phyloP scores from a whole-genome alignment of 1,140 invertebrate species.

The Eriocheir sinensis region DNA sequence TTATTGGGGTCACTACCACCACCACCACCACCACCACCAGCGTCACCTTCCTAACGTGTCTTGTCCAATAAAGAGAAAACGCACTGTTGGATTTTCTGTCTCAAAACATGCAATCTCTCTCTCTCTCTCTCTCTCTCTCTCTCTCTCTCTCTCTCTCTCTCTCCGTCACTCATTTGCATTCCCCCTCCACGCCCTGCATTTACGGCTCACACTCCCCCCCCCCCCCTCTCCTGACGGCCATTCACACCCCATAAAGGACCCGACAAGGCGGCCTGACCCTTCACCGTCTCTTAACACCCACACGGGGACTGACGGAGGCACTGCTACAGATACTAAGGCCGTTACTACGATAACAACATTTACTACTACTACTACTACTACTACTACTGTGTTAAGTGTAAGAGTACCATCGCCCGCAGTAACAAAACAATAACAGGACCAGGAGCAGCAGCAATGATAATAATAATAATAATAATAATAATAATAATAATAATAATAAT shows the following conservation, averaged over 20 bases:
- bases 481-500: too few species aligned
- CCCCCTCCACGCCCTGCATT: neutral
- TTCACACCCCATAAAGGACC: neutral
- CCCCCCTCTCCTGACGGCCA: neutral
- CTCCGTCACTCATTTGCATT: neutral
- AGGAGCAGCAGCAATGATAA: too few species aligned
- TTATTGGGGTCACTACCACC: too few species aligned
- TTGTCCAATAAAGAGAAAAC: neutral
- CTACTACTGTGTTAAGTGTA: too few species aligned
- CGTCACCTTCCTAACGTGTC: too few species aligned
- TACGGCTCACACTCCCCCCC: neutral
- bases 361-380: conserved; percentile 15
- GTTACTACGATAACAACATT: too few species aligned
- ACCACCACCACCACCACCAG: too few species aligned
- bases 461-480: too few species aligned
- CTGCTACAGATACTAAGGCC: too few species aligned
- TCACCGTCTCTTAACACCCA: neutral
- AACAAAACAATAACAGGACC: too few species aligned
- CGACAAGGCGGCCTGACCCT: neutral
- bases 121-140: neutral
- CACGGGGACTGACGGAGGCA: neutral
- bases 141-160: neutral
- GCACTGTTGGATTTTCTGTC: neutral
- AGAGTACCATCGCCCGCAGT: neutral
- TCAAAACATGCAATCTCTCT: neutral